phyloP scores from a whole-genome alignment of 2,888 invertebrate species.

The Amblyteles armatorius region DNA sequence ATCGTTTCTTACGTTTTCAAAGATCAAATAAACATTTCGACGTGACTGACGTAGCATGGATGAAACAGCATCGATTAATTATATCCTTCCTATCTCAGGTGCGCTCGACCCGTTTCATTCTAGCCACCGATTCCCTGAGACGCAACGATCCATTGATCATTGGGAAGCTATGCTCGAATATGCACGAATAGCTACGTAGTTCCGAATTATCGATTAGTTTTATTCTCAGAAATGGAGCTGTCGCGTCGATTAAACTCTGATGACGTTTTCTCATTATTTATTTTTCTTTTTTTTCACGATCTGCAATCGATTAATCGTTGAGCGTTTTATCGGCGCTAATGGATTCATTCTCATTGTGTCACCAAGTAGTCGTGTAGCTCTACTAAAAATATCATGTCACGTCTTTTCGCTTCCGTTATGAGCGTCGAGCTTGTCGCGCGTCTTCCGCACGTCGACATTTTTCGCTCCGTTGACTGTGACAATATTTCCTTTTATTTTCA shows the following conservation, averaged over 20 bases:
- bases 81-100: no score
- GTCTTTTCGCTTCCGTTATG: not conserved
- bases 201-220: not conserved
- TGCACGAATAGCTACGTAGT: no score
- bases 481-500: conserved; percentile 13
- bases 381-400: not conserved
- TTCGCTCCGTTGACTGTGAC: conserved; percentile 9
- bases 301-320: not conserved
- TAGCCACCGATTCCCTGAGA: no score
- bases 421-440: not conserved
- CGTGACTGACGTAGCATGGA: no score
- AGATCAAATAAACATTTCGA: no score
- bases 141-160: no score
- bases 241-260: not conserved
- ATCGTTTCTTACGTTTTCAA: no score
- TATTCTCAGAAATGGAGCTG: not conserved
- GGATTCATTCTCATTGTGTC: not conserved
- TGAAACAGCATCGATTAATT: no score
- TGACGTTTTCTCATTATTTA: not conserved
- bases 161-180: no score
- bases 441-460: conserved; percentile 29
- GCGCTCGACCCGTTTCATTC: no score
- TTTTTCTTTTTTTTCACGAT: not conserved
- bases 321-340: not conserved
- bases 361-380: not conserved